Evolutionary conservation across 2,797 vertebrate species (phyloP), one percentile per base, ranked within the genome.

Genomic region (Tapirus indicus): DNA sequence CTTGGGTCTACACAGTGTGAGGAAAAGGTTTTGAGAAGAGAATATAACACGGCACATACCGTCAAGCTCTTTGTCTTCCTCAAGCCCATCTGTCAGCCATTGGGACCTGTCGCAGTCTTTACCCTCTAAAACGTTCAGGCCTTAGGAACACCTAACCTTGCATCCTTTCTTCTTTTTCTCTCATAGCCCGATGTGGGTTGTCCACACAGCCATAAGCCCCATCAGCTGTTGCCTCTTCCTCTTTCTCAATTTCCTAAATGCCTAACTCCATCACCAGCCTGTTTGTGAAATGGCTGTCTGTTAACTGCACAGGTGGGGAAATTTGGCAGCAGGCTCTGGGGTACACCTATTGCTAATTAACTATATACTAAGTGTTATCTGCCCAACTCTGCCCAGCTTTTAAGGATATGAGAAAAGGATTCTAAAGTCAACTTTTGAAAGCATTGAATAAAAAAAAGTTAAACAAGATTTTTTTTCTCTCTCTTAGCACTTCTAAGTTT

Each of bases 381-480:
- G 35, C 29, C 58, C 56, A 25, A n/a, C 18, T 69, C 47, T 18
- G 14, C 17, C 8, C n/a, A n/a, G 12, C 29, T 71, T 77, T 85
- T 56, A 85, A 58, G 56, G 44, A 41, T 72, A 47, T 32, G 9
- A 89, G 72, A 88, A 91, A 41, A 94, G 49, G 18, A 78, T 78
- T 95, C 78, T 62, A n/a, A 66, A 92, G 56, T 93, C 82, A 91
- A 35, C 29, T 27, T 88, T 75, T 89, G 69, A 93, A 92, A 95
- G 64, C 17, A 75, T 0, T 4, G 38, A 88, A 8, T 87, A 29
- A 90, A 93, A 79, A 3, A 89, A 79, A 77, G 56, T 87, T 66
- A 72, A 90, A 86, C 29, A 80, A 56, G 7, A 9, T 75, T 82
- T 69, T 47, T 58, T 49, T 35, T 7, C 18, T 72, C 35, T 82